Conservation (phyloP, 92 coral and sea anemone species). For the Umimayanthus chanpuru region DNA sequence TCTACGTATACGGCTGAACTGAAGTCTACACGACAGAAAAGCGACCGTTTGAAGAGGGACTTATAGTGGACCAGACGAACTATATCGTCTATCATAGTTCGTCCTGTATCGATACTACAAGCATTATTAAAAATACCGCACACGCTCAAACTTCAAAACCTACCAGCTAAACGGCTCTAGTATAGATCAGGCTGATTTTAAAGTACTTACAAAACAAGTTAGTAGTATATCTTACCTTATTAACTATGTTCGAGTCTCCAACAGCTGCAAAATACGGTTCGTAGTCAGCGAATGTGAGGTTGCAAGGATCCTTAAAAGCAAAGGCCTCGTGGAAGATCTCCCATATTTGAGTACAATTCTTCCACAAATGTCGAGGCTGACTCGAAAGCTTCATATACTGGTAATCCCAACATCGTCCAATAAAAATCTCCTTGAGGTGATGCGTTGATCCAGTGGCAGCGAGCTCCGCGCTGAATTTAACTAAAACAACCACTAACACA, state of each 20-base stretch:
- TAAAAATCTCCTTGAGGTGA: slow-evolving; percentile 59
- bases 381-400: slow-evolving; percentile 24
- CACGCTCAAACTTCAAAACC: neutral
- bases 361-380: neutral
- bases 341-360: slow-evolving; percentile 62
- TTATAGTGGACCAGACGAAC: no score
- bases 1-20: neutral
- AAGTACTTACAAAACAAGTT: neutral
- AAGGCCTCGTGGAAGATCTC: slow-evolving; percentile 49
- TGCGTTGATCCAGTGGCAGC: slow-evolving; percentile 54
- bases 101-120: no score
- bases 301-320: slow-evolving; percentile 74
- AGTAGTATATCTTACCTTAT: slow-evolving; percentile 55
- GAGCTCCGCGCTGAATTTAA: neutral
- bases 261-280: slow-evolving; percentile 62
- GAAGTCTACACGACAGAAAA: no score
- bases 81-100: no score
- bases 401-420: slow-evolving; percentile 68
- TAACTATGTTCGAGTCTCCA: slow-evolving; percentile 40
- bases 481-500: neutral
- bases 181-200: no score
- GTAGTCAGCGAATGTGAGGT: slow-evolving; percentile 59
- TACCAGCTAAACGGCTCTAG: neutral
- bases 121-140: no score
- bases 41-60: no score